phyloP scores from a whole-genome alignment of 2,113 vertebrate species.

The Thunnus thynnus region DNA sequence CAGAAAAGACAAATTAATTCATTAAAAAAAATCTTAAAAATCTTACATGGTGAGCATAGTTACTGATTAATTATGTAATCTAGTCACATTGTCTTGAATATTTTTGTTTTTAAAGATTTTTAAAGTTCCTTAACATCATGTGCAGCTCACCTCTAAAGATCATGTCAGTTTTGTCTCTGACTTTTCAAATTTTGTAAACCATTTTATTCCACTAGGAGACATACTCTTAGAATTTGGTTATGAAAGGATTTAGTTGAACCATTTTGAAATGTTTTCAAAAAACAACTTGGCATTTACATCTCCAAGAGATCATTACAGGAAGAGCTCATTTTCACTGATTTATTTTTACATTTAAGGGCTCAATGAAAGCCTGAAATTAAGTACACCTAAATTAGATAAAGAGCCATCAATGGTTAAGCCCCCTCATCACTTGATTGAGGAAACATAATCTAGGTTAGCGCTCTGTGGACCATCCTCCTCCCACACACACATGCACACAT shows the following conservation, averaged over 20 bases:
- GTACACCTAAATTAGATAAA: slow-evolving; percentile 52
- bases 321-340: slow-evolving; percentile 26
- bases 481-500: slow-evolving; percentile 29
- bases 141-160: no score
- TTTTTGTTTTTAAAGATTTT: no score
- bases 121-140: no score
- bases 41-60: no score
- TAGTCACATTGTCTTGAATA: no score
- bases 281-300: slow-evolving; percentile 2
- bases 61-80: no score
- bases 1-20: neutral
- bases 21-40: no score
- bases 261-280: neutral
- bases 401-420: slow-evolving; percentile 54
- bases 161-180: no score
- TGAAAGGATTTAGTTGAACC: neutral
- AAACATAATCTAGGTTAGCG: slow-evolving; percentile 60
- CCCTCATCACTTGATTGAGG: slow-evolving; percentile 62
- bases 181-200: no score
- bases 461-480: slow-evolving; percentile 54
- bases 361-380: slow-evolving; percentile 38
- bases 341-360: slow-evolving; percentile 22
- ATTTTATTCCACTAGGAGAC: neutral
- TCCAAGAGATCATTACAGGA: slow-evolving; percentile 12
- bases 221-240: neutral